A percentile compares a stretch with the other conserved stretches of the same genome.
Evolutionary conservation across 2,888 invertebrate species (phyloP).

Genomic region (Lepidocyrtoides sp.): DNA sequence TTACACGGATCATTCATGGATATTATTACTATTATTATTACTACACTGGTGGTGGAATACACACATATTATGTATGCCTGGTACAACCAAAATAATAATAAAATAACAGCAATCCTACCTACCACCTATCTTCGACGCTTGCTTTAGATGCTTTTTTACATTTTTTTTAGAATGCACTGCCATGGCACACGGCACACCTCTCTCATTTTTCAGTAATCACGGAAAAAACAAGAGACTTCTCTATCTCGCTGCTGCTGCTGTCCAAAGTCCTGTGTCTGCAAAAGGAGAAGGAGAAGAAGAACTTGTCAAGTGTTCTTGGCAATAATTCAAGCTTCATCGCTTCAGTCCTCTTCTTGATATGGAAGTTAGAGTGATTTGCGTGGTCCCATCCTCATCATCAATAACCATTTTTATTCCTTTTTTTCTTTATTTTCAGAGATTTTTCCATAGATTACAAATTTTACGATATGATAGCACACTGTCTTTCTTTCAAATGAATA

Average conservation of each 20-base stretch:
- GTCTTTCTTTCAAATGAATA: neutral
- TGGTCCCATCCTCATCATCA: constrained; percentile 74
- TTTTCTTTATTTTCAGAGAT: constrained; percentile 32
- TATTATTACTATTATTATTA: constrained; percentile 43
- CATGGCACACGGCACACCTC: constrained; percentile 78
- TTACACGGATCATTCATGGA: constrained; percentile 54
- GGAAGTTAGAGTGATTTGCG: constrained; percentile 80
- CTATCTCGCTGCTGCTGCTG: neutral
- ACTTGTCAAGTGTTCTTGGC: constrained; percentile 80
- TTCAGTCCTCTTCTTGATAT: constrained; percentile 74
- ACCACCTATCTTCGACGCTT: neutral
- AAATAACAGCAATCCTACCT: neutral
- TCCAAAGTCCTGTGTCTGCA: constrained; percentile 29
- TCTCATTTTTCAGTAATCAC: constrained; percentile 80
- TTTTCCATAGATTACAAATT: constrained; percentile 21
- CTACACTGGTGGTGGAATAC: neutral
- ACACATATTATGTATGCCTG: neutral
- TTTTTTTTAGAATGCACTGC: constrained; percentile 39
- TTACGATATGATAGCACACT: constrained; percentile 5
- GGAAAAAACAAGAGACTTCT: constrained; percentile 67
- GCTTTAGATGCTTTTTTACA: neutral
- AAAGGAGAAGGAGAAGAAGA: constrained; percentile 60
- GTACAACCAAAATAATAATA: constrained; percentile 24
- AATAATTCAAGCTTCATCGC: constrained; percentile 80
- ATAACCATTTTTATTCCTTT: constrained; percentile 28